Evolutionary conservation across 1,140 invertebrate genomes (phyloP), one percentile per base, ranked within the genome.

Genomic region (Aphis craccivora): DNA sequence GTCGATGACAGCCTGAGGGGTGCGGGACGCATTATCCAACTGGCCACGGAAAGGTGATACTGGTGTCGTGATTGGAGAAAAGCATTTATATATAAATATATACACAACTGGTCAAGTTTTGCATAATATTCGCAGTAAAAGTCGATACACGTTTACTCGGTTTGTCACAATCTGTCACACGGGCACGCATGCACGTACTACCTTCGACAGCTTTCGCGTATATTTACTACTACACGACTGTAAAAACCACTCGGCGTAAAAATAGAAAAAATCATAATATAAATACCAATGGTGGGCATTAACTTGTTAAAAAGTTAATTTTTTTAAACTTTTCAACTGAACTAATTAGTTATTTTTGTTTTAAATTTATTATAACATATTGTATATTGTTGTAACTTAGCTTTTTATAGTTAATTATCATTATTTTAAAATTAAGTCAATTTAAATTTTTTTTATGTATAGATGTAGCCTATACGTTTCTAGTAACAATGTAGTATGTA

Each of bases 71-170:
- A 92, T 92, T 92, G 45, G 91, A 89, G 88, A 83, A 83, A 92
- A 76, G 91, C 76, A 37, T 83, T 92, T 35, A 43, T 67, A 90
- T 30, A n/a, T n/a, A 67, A n/a, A n/a, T 25, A 25, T 18, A 76
- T 76, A 76, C n/a, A 18, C 45, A 92, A 92, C 91, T 92, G 91
- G 76, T 92, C 91, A 81, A 92, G 76, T 92, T 92, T 92, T 92
- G 91, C 91, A 92, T 92, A 92, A 92, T 92, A 92, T 83, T 92
- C 35, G 76, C 45, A 30, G 91, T 92, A 83, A 92, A 92, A 92
- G 91, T 92, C 43, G 43, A 81, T 51, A 83, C 91, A 83, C 76
- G 67, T 83, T 92, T 51, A 83, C 91, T 51, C 91, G 67, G 91
- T 40, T 92, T 83, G 91, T 92, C 67, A 83, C 91, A 53, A 92